Evolutionary conservation across 2,113 vertebrate genomes (phyloP), one percentile per base, ranked within the genome.

Genomic region (Corythoichthys intestinalis): DNA sequence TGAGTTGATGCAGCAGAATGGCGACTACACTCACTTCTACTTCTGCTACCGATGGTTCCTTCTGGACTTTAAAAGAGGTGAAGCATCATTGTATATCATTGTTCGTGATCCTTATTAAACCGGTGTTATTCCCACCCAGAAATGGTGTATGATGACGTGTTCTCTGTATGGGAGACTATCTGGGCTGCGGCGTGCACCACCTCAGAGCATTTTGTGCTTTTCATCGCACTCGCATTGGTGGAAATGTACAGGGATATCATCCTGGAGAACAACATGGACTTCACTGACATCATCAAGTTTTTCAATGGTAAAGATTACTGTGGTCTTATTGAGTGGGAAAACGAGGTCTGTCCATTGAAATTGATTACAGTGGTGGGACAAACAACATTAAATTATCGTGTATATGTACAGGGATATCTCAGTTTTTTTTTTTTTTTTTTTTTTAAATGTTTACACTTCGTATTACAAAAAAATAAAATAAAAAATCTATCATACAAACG

Each of bases 11-110:
- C 96, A 98, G 74, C 97, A 98, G 91, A 99, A 98, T 0, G 97
- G 97, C 20, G 97, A 99, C 84, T 99, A 99, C 77, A 99, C 97
- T 5, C 97, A 99, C 77, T 99, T 99, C 87, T 99, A 99, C 88
- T 99, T 99, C 93, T 98, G 97, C 82, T 99, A 99, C 76, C 95
- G 97, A 46, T 99, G 97, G 97, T 99, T 99, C 75, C 94, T 99
- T 39, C 91, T 99, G 60, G 97, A 99, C 84, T 99, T 99, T 84
- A 99, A 99, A 90, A 93, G 97, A 96, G 97, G 91, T 91, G 65
- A 82, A 50, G 85, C 13, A 70, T 17, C 28, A 72, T 58, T 0
- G 3, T 9, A 39, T 28, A 39, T 28, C 2, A 1, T 39, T 15
- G 4, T 3, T 7, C 20, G 10, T 57, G 6, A 12, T 14, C 28